Percentiles rank a stretch among this genome's conserved stretches.
These are phyloP conservation scores for Neomorphus geoffroyi DNA, from an alignment of 2,797 vertebrate genomes.

Conservation along the genomic window DNA sequence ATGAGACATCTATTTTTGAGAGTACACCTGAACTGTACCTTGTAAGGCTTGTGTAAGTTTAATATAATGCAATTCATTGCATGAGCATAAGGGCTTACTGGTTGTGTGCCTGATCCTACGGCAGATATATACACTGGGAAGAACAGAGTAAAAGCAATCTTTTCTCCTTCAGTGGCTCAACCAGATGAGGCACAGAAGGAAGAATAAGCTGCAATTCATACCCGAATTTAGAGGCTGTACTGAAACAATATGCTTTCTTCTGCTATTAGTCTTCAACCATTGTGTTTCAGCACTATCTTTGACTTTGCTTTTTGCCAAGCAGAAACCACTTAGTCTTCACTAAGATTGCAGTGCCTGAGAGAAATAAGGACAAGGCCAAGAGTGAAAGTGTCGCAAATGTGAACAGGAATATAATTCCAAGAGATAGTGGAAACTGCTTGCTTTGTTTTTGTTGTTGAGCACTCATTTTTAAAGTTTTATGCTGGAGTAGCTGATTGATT, in stretches of 20 bases:
- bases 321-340: background rate
- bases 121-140: background rate
- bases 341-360: background rate
- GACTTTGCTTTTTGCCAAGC: background rate
- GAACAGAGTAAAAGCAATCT: background rate
- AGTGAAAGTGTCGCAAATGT: background rate
- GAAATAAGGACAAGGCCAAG: background rate
- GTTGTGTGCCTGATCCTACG: background rate
- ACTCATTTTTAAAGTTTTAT: background rate
- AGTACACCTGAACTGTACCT: background rate
- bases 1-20: background rate
- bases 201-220: background rate
- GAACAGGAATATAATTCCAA: background rate
- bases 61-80: background rate
- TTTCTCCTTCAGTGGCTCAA: background rate
- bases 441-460: background rate
- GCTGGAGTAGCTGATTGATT: background rate
- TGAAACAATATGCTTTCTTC: background rate
- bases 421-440: background rate
- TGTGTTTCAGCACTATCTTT: background rate
- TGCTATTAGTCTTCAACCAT: background rate
- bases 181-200: background rate
- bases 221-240: background rate
- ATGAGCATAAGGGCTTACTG: background rate
- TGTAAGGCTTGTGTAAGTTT: background rate